Evolutionary conservation across 1,140 invertebrate genomes (phyloP), one percentile per base, ranked within the genome.

Genomic region (Conopomorpha cramerella): DNA sequence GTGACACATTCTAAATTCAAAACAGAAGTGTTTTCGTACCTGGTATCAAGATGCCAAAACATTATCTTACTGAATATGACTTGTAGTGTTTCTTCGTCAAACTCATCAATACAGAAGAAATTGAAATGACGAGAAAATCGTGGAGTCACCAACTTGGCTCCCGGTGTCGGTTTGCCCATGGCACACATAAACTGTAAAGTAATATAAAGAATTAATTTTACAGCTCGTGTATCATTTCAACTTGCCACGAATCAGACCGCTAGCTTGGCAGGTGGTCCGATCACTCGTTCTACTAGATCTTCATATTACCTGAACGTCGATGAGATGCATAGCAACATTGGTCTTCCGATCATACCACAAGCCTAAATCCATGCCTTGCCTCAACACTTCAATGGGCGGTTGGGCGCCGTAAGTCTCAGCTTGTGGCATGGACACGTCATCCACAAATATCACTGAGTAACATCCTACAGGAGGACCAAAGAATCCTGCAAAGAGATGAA

Each of bases 271-370:
- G n/a, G n/a, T n/a, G n/a, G n/a, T n/a, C n/a, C n/a, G n/a, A n/a
- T n/a, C n/a, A n/a, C n/a, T n/a, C n/a, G n/a, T n/a, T n/a, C n/a
- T n/a, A n/a, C n/a, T n/a, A n/a, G n/a, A n/a, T n/a, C n/a, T n/a
- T n/a, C n/a, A n/a, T n/a, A n/a, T n/a, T n/a, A 93, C 86, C 61
- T 89, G 92, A 17, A 96, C 84, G 66, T 97, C 95, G 41, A 93
- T 88, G 10, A 98, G 76, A 64, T 90, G 91, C 60, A 96, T 87
- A 1, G 90, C 81, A 1, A 87, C 78, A 16, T 89, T 85, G 43
- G 95, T 92, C 62, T 93, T 95, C n/a, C 87, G 79, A 60, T 97
- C 92, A 62, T 95, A 94, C 94, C 94, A 97, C 45, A 89, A 88
- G 52, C 85, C 84, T 43, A 96, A 90, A 72, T 98, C 95, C 10